These are phyloP conservation scores for Danio albolineatus DNA, from an alignment of 2,797 vertebrate species.

Conservation along the genomic window DNA sequence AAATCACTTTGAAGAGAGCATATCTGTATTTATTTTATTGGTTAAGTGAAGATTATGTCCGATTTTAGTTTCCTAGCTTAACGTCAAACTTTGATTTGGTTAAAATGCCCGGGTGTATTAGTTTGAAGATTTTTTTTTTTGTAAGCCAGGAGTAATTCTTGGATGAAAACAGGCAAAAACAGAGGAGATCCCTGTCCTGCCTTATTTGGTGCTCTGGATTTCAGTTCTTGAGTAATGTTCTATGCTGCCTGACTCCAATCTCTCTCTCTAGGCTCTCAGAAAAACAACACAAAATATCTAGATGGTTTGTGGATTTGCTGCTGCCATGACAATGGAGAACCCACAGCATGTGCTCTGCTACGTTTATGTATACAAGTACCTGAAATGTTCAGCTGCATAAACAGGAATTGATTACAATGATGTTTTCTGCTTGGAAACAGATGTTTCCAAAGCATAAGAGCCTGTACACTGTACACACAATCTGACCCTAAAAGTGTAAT, in stretches of 20 bases:
- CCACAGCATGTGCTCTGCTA: neutral
- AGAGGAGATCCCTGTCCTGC: slow-evolving; percentile 54
- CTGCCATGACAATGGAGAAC: slow-evolving; percentile 32
- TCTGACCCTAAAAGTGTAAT: neutral
- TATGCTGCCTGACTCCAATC: slow-evolving; percentile 24
- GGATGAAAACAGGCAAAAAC: slow-evolving; percentile 61
- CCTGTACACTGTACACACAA: neutral
- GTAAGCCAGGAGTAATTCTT: slow-evolving; percentile 12
- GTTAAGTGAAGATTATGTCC: neutral
- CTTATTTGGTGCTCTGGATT: slow-evolving; percentile 75
- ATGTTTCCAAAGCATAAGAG: slow-evolving; percentile 19
- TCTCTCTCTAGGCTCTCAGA: slow-evolving; percentile 8
- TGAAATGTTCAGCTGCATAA: slow-evolving; percentile 26
- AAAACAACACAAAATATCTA: slow-evolving; percentile 33
- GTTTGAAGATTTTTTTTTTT: slow-evolving; percentile 3
- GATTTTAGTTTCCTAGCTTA: neutral
- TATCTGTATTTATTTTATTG: neutral
- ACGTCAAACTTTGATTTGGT: neutral
- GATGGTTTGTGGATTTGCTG: slow-evolving; percentile 41
- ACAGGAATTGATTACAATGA: slow-evolving; percentile 48
- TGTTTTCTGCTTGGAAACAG: slow-evolving; percentile 38
- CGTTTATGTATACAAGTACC: slow-evolving; percentile 40
- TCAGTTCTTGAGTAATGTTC: slow-evolving; percentile 62
- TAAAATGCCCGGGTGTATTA: neutral
- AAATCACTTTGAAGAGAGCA: neutral